A percentile compares a stretch with the other conserved stretches of the same genome.
These are phyloP conservation scores for Sycobia sp. DNA, from an alignment of 1,140 invertebrate species.

Conservation along the genomic window DNA sequence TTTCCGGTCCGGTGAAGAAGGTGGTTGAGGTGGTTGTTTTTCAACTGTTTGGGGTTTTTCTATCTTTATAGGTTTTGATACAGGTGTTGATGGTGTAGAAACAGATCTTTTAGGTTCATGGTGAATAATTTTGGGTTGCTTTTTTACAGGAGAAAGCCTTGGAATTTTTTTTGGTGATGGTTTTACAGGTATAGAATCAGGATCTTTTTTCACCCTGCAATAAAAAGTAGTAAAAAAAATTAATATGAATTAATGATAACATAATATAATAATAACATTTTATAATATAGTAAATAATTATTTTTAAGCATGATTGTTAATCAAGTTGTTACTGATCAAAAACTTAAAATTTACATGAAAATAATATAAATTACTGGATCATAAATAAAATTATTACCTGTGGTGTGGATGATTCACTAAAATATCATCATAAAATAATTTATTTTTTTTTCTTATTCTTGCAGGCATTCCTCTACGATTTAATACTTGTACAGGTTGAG, in stretches of 20 bases:
- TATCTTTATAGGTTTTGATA: slow-evolving; percentile 60
- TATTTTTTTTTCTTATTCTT: slow-evolving; percentile 88
- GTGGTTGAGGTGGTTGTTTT: slow-evolving; percentile 48
- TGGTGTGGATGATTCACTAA: slow-evolving; percentile 80
- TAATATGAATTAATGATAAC: slow-evolving; percentile 25
- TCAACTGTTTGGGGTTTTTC: slow-evolving; percentile 54
- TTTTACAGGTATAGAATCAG: slow-evolving; percentile 44
- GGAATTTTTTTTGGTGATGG: slow-evolving; percentile 60
- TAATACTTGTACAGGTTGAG: slow-evolving; percentile 74
- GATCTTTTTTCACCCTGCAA: slow-evolving; percentile 58
- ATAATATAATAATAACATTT: background rate
- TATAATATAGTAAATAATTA: slow-evolving; percentile 6
- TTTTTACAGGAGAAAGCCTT: slow-evolving; percentile 68
- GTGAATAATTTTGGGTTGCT: slow-evolving; percentile 57
- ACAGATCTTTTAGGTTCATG: slow-evolving; percentile 43
- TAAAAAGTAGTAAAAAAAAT: slow-evolving; percentile 20
- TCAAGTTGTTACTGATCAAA: too few species aligned
- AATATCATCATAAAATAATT: slow-evolving; percentile 89
- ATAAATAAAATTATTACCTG: slow-evolving; percentile 43
- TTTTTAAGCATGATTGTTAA: too few species aligned
- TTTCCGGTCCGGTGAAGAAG: slow-evolving; percentile 72
- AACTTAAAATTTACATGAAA: too few species aligned
- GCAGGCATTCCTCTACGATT: slow-evolving; percentile 88
- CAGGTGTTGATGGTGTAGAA: slow-evolving; percentile 51
- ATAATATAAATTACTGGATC: background rate